Evolutionary conservation across 2,888 invertebrate genomes (phyloP).

Genomic region (Agonopterix subpropinquella): DNA sequence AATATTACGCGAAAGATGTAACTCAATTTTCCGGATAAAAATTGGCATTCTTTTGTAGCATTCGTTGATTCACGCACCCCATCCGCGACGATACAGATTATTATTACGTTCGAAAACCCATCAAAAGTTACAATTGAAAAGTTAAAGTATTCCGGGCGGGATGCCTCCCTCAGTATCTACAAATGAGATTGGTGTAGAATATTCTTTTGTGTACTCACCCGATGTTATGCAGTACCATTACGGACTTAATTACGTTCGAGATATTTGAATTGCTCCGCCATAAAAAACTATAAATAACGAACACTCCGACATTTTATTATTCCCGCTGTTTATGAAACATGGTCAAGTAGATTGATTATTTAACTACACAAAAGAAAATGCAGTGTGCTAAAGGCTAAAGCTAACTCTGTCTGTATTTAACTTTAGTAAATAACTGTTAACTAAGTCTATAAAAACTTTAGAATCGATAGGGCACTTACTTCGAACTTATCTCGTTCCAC

Average conservation of each 20-base stretch:
- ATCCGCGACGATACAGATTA: constrained; percentile 63
- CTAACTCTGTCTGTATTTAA: no score
- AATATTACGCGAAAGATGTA: constrained; percentile 55
- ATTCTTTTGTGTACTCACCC: constrained; percentile 60
- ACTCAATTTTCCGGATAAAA: constrained; percentile 70
- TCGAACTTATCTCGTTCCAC: constrained; percentile 54
- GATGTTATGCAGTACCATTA: constrained; percentile 30
- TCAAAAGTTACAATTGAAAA: constrained; percentile 77
- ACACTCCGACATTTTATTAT: no score
- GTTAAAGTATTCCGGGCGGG: constrained; percentile 72
- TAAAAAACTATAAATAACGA: background rate
- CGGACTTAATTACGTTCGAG: constrained; percentile 29
- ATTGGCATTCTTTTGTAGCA: constrained; percentile 70
- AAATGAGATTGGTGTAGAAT: constrained; percentile 67
- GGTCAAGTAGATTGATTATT: no score
- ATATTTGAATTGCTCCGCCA: background rate
- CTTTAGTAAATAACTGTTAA: background rate
- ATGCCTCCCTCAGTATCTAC: constrained; percentile 56
- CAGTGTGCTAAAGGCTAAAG: no score
- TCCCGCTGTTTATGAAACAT: constrained; percentile 5
- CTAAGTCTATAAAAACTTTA: constrained; percentile 3
- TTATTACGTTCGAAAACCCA: constrained; percentile 75
- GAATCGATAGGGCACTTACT: constrained; percentile 50
- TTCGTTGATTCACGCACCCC: constrained; percentile 65
- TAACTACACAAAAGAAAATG: background rate